Base-by-base conservation (phyloP, 2,888 invertebrate genomes). In the Camponotus fellah region DNA sequence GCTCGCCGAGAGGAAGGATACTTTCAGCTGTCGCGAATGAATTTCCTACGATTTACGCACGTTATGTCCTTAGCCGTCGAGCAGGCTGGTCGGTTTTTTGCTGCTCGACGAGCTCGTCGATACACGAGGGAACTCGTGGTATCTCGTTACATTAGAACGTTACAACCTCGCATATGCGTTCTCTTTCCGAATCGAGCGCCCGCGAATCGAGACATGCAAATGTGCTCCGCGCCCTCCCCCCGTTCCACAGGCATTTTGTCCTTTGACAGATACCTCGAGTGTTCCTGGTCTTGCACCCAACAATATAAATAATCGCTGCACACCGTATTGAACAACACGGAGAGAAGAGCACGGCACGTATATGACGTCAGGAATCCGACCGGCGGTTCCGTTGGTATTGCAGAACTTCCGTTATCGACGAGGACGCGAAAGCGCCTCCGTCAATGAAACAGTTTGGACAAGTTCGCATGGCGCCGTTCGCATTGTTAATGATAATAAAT, bases 321-420 rank as follows among this genome's bases (percentile, higher is more conserved):
- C 92, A 91, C 89, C 92, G 92, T 91, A 93, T 91, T 87, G 88
- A 87, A 90, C 89, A n/a, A 82, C 40, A 26, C 53, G 26, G 9
- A 8, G 84, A 85, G 72, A 85, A 76, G 84, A 84, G 86, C 86
- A 89, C 89, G 84, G 86, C 87, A 88, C 86, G 77, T 85, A 69
- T 69, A 83, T 92, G 92, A 91, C 92, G 92, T 92, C 92, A 91
- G 84, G 65, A 58, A 74, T 86, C 77, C 89, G 75, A 88, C 88
- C 88, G 88, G 89, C 82, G 87, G 86, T 75, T 62, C 74, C 17
- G 72, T 32, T 21, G 58, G n/a, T 17, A n/a, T 53, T 79, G 43
- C 66, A 77, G 79, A 34, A 21, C 37, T 77, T 79, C 53, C 58
- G 64, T 53, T 79, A 82, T 21, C 43, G 43, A n/a, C 53, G 62